Conservation (phyloP, 2,888 invertebrate genomes). For the Agrotis ipsilon region DNA sequence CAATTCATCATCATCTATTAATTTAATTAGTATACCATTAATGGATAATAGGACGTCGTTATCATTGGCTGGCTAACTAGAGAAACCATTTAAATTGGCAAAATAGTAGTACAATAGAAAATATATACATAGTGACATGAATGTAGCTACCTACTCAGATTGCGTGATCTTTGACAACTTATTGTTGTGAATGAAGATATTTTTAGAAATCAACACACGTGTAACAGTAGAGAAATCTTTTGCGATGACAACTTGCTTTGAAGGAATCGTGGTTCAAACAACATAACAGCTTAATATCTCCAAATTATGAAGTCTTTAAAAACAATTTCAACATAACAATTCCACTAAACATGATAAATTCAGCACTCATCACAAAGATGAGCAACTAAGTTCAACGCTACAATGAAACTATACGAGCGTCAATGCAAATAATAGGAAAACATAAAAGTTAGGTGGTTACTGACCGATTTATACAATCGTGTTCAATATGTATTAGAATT, state of each 20-base stretch:
- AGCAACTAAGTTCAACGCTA: constrained; percentile 7
- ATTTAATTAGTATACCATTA: constrained; percentile 25
- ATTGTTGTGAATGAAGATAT: constrained; percentile 30
- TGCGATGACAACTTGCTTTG: neutral
- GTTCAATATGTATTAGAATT: constrained; percentile 68
- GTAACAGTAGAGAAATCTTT: constrained; percentile 26
- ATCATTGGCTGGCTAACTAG: neutral
- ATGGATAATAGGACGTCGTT: constrained; percentile 26
- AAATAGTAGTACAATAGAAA: constrained; percentile 35
- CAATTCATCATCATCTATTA: neutral
- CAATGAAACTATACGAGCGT: constrained; percentile 32
- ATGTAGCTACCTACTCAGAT: constrained; percentile 13
- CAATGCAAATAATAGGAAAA: constrained; percentile 69
- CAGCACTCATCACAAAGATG: constrained; percentile 25
- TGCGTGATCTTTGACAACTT: constrained; percentile 35
- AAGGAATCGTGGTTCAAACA: neutral
- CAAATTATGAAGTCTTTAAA: neutral
- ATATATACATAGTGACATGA: constrained; percentile 13
- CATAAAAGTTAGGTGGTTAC: constrained; percentile 68
- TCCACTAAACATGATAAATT: neutral
- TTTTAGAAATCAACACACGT: constrained; percentile 40
- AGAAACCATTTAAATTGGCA: constrained; percentile 4
- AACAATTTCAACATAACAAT: constrained; percentile 1
- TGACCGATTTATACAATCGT: constrained; percentile 71
- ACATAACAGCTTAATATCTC: neutral